These are phyloP conservation scores for Spatulosminthurus flaviceps DNA, from an alignment of 2,888 invertebrate species.

Conservation along the genomic window DNA sequence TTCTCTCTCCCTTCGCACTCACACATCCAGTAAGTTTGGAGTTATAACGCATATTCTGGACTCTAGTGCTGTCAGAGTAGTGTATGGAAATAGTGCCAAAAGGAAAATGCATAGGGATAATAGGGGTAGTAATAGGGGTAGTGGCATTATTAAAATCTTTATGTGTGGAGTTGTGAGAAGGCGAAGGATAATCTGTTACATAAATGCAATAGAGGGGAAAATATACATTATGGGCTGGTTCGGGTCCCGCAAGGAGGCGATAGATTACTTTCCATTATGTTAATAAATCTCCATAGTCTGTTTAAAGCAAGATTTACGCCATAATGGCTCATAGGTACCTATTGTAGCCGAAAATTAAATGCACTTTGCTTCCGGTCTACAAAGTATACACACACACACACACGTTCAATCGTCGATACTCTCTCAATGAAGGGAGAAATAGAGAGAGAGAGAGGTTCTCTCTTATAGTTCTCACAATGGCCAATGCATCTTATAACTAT, in stretches of 20 bases:
- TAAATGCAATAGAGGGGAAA: slow-evolving; percentile 61
- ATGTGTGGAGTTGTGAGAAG: slow-evolving; percentile 24
- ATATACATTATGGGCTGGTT: slow-evolving; percentile 53
- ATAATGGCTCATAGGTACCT: slow-evolving; percentile 54
- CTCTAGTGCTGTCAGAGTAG: background rate
- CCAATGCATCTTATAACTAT: no score
- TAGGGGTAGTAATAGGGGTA: no score
- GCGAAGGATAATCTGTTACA: slow-evolving; percentile 57
- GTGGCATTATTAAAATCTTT: no score
- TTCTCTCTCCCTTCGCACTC: slow-evolving; percentile 25
- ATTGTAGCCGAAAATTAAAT: slow-evolving; percentile 59
- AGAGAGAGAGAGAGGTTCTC: no score
- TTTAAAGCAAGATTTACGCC: slow-evolving; percentile 56
- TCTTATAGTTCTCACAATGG: no score
- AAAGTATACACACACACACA: no score
- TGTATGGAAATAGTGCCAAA: no score
- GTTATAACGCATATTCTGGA: no score
- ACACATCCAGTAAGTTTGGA: slow-evolving; percentile 24
- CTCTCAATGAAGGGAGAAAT: background rate
- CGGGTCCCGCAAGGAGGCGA: slow-evolving; percentile 42
- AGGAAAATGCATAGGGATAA: no score
- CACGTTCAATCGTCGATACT: slow-evolving; percentile 21
- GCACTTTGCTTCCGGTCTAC: slow-evolving; percentile 57
- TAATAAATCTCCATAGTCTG: slow-evolving; percentile 60
- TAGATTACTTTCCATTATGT: slow-evolving; percentile 60